Evolutionary conservation across 1,140 invertebrate species (phyloP), one percentile per base, ranked within the genome.

Genomic region (Yoshiicerus persimilis): DNA sequence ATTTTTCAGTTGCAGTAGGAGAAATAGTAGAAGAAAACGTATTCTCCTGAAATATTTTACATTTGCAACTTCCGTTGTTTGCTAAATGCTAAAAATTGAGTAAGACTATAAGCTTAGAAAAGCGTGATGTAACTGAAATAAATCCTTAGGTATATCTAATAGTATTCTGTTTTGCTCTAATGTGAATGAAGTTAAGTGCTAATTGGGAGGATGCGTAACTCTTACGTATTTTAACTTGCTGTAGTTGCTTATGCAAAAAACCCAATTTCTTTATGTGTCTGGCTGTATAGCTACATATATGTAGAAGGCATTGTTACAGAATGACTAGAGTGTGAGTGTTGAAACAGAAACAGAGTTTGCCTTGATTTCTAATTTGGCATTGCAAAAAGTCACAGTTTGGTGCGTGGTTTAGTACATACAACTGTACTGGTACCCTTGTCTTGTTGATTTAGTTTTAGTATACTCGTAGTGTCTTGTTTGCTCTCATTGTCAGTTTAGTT

Each of bases 281-380:
- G 25, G 25, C n/a, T n/a, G n/a, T n/a, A n/a, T n/a, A 27, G 64
- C 64, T 66, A 30, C 4, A 27, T 9, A 56, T 16, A 56, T 56
- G n/a, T n/a, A n/a, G n/a, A n/a, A n/a, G n/a, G n/a, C n/a, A 56
- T 56, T 56, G 20, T 56, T 56, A 20, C 2, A n/a, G n/a, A n/a
- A n/a, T n/a, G n/a, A 23, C n/a, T 66, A 66, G 20, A 66, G 13
- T 66, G 20, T 47, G 11, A 80, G 34, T 38, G 13, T 77, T 77
- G 70, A 77, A 77, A 80, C 16, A 70, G 64, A 70, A 30, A 70
- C 30, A 80, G 75, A 38, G 75, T 80, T 80, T 80, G 75, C 75
- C 75, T 80, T 80, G 75, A 80, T 80, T 80, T 80, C 75, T 80
- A 80, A 80, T 80, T 80, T 80, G 75, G 75, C 75, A 80, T 80